Evolutionary conservation across 2,797 vertebrate species (phyloP).

Genomic region (Euphonia xanthogaster): DNA sequence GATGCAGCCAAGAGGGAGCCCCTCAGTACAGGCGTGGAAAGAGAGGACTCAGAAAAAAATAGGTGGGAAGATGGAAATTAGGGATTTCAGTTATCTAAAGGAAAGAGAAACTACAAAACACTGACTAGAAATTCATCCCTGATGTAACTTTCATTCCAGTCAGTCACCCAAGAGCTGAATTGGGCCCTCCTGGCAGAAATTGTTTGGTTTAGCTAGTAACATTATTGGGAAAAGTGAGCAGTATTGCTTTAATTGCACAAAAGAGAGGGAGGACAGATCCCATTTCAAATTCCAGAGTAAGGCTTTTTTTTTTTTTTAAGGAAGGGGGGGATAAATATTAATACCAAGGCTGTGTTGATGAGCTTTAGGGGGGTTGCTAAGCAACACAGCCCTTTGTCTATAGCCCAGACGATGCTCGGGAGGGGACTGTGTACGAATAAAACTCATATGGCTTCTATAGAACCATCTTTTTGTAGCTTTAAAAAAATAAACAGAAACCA

Average conservation of each 20-base stretch:
- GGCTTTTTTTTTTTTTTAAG: not conserved
- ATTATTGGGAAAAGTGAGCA: not conserved
- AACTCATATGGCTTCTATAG: slow-evolving; percentile 49
- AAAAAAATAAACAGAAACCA: slow-evolving; percentile 9
- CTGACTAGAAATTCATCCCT: not conserved
- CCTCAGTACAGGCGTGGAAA: accelerated
- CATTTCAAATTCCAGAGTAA: slow-evolving; percentile 68
- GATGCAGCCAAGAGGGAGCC: not conserved
- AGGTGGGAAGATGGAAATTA: not conserved
- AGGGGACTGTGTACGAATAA: slow-evolving; percentile 12
- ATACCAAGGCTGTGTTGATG: slow-evolving; percentile 74
- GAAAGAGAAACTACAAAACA: not conserved
- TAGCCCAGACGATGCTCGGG: slow-evolving; percentile 46
- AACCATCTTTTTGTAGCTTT: slow-evolving; percentile 4
- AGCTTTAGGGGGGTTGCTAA: slow-evolving; percentile 77
- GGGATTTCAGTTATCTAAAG: not conserved
- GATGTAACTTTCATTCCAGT: not conserved
- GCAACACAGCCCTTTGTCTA: slow-evolving; percentile 73
- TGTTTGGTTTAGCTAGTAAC: not conserved
- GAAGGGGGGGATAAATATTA: slow-evolving; percentile 70
- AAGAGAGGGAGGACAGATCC: slow-evolving; percentile 49
- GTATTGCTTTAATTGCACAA: not conserved
- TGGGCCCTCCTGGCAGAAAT: not conserved
- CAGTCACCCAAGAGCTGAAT: not conserved
- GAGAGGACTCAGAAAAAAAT: not conserved